Base-by-base conservation (phyloP, 2,888 invertebrate genomes). In the Torymus aiolomorphi region DNA sequence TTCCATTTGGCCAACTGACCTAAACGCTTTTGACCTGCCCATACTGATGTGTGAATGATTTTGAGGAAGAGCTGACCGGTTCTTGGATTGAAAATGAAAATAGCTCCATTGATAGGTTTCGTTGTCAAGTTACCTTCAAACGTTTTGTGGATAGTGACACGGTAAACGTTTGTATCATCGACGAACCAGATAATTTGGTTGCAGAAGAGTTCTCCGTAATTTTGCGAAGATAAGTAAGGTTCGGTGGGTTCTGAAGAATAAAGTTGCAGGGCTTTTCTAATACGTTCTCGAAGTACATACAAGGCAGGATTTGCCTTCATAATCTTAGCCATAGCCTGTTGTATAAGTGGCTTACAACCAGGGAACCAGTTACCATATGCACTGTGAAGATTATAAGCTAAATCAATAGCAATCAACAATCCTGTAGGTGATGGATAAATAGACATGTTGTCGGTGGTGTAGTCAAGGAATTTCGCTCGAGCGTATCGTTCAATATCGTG, bases 101-200 rank as follows among this genome's bases (percentile, higher is more conserved):
- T 99, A 80, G 99, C 99, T 2, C 99, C 99, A 91, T 99, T 99
- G 88, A 99, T 99, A 0, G 99, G 99, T 90, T 99, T 99, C 0
- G 99, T 99, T 0, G 99, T 99, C 89, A 99, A 93, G 90, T 98
- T 98, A 74, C 99, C 99, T 90, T 99, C 99, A 91, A 99, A 99
- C 0, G 99, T 99, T 92, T 99, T 99, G 92, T 99, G 99, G 87
- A 99, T 99, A 0, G 99, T 99, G 31, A 99, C 99, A 83, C 99
- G 94, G 91, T 99, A 99, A 42, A 99, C 99, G 90, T 99, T 99
- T 0, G 99, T 99, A 90, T 99, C 99, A 88, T 99, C 99, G 13
- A 99, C 99, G 91, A 99, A 99, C 99, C 99, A 99, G 91, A 99
- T 99, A 88, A 99, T 99, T 91, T 99, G 99, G 92, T 99, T 99